These are phyloP conservation scores for Noctua pronuba DNA, from an alignment of 2,888 invertebrate species.

Conservation along the genomic window DNA sequence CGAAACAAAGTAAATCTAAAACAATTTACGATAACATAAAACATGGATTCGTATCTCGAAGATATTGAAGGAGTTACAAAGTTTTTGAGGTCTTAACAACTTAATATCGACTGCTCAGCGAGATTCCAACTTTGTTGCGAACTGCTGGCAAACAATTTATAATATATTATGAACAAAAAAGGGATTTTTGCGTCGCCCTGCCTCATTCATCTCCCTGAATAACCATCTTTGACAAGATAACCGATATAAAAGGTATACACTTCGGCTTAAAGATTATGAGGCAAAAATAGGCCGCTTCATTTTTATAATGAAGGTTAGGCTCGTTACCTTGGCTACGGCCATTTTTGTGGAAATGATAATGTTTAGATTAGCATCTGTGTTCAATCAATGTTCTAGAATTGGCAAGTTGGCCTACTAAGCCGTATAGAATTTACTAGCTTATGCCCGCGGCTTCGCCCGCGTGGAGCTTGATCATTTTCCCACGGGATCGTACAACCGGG, in stretches of 20 bases:
- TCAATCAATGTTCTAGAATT: background rate
- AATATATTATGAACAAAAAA: slow-evolving; percentile 57
- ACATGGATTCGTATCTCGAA: slow-evolving; percentile 47
- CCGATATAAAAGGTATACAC: slow-evolving; percentile 54
- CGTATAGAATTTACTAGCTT: no score
- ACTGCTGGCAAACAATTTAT: slow-evolving; percentile 61
- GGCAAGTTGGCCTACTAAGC: no score
- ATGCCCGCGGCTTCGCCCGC: no score
- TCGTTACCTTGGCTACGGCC: slow-evolving; percentile 5
- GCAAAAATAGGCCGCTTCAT: slow-evolving; percentile 38
- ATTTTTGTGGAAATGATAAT: slow-evolving; percentile 8
- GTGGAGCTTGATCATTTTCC: no score
- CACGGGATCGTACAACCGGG: no score
- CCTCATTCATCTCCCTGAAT: slow-evolving; percentile 55
- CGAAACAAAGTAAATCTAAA: slow-evolving; percentile 33
- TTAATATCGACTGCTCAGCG: slow-evolving; percentile 58
- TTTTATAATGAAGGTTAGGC: slow-evolving; percentile 28
- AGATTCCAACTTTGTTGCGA: slow-evolving; percentile 59
- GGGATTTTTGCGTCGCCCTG: slow-evolving; percentile 42
- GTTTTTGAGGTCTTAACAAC: slow-evolving; percentile 59
- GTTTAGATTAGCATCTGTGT: background rate
- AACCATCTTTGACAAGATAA: slow-evolving; percentile 59
- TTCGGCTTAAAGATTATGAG: slow-evolving; percentile 44
- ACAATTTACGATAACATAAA: slow-evolving; percentile 60
- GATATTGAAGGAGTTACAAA: slow-evolving; percentile 60